Conservation (phyloP, 2,113 vertebrate species). For the Lutjanus erythropterus region DNA sequence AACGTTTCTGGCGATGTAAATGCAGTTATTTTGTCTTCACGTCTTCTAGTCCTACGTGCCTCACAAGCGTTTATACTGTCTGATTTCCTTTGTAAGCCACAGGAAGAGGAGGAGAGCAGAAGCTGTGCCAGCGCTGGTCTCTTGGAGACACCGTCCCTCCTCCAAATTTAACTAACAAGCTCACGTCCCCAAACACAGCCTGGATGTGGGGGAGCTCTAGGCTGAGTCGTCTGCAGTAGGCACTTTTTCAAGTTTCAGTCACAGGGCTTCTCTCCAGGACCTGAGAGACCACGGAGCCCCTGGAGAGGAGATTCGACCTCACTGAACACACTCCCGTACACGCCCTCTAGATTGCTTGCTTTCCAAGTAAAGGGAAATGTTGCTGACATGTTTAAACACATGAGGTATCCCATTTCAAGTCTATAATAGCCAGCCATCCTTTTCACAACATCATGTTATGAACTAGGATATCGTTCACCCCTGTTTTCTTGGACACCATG, state of each 20-base stretch:
- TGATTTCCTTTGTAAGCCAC: slow-evolving; percentile 58
- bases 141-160: slow-evolving; percentile 54
- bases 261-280: slow-evolving; percentile 69
- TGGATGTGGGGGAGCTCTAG: slow-evolving; percentile 44
- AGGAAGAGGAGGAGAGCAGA: slow-evolving; percentile 45
- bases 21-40: slow-evolving; percentile 35
- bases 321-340: slow-evolving; percentile 33
- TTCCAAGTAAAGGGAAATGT: slow-evolving; percentile 83
- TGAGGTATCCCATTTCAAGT: slow-evolving; percentile 74
- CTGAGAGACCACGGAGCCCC: slow-evolving; percentile 63
- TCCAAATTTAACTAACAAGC: slow-evolving; percentile 37
- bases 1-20: slow-evolving; percentile 26
- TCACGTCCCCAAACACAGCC: slow-evolving; percentile 49
- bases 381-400: slow-evolving; percentile 69
- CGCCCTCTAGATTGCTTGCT: slow-evolving; percentile 53
- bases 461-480: slow-evolving; percentile 37
- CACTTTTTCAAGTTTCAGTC: slow-evolving; percentile 84
- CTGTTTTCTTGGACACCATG: slow-evolving; percentile 17
- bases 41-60: slow-evolving; percentile 31
- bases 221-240: slow-evolving; percentile 80
- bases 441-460: slow-evolving; percentile 50
- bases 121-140: slow-evolving; percentile 52
- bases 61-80: slow-evolving; percentile 26
- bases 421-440: slow-evolving; percentile 36
- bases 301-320: slow-evolving; percentile 56